Evolutionary conservation across 2,888 invertebrate species (phyloP).

Genomic region (Caenorhabditis auriculariae): DNA sequence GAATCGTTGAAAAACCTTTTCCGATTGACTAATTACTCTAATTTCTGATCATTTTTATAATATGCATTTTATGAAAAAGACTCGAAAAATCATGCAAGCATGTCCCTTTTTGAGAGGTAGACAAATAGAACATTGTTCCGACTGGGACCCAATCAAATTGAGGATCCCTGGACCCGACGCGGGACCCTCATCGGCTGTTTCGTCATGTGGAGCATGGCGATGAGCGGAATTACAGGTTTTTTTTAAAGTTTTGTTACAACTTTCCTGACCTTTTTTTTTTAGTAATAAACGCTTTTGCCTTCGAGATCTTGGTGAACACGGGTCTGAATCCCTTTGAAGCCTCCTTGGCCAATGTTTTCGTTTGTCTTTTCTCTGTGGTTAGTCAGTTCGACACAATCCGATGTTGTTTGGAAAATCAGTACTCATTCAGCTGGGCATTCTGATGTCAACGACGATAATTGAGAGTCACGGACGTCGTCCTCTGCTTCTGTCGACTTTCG

Average conservation of each 20-base stretch:
- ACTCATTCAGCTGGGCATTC: constrained; percentile 15
- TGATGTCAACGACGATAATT: constrained; percentile 15
- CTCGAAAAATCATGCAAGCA: no score
- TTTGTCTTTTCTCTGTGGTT: constrained; percentile 17
- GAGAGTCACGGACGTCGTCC: constrained; percentile 19
- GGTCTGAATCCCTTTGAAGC: constrained; percentile 9
- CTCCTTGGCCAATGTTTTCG: constrained; percentile 11
- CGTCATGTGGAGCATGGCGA: constrained; percentile 16
- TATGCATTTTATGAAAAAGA: no score
- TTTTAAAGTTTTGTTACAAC: no score
- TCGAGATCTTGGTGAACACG: constrained; percentile 15
- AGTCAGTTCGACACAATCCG: no score
- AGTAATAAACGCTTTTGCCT: constrained; percentile 24
- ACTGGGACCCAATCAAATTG: no score
- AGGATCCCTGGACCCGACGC: constrained; percentile 4
- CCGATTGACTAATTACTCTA: no score
- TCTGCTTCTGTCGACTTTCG: constrained; percentile 12
- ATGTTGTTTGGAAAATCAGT: no score
- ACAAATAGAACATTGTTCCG: background rate
- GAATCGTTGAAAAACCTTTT: no score
- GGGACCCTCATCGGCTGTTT: constrained; percentile 20
- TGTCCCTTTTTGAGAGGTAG: constrained; percentile 1
- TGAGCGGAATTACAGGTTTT: constrained; percentile 24
- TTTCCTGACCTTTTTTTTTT: no score
- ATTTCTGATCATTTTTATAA: no score